Evolutionary conservation across 2,888 invertebrate species (phyloP).

Genomic region (Trichopoda pennipes): DNA sequence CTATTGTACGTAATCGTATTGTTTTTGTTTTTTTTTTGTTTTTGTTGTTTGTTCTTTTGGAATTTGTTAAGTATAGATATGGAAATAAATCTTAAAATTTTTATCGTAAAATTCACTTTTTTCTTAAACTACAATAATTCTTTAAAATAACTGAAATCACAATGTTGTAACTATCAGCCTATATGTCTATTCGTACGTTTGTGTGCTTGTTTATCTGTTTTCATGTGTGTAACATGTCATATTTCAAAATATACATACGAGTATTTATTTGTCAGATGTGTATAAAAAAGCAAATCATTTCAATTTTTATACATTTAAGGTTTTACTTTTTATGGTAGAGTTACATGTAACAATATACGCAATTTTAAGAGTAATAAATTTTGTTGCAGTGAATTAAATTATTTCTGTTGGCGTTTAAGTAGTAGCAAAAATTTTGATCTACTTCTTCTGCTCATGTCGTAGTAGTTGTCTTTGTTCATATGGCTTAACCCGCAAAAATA

Average conservation of each 20-base stretch:
- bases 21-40: constrained; percentile 7
- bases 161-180: constrained; percentile 51
- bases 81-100: constrained; percentile 66
- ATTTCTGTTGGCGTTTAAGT: constrained; percentile 58
- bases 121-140: constrained; percentile 69
- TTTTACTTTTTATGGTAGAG: constrained; percentile 19
- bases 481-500: neutral
- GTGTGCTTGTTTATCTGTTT: constrained; percentile 30
- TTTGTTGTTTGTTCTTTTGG: constrained; percentile 10
- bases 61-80: constrained; percentile 22
- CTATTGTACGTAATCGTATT: constrained; percentile 7
- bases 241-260: constrained; percentile 57
- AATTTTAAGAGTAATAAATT: constrained; percentile 48
- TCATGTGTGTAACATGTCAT: constrained; percentile 56
- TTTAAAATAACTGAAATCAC: constrained; percentile 55
- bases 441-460: constrained; percentile 48
- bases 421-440: constrained; percentile 55
- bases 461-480: constrained; percentile 5
- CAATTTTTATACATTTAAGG: neutral
- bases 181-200: neutral
- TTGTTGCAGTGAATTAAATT: constrained; percentile 48
- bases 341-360: constrained; percentile 29
- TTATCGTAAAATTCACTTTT: constrained; percentile 70
- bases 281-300: constrained; percentile 17
- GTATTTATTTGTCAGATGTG: constrained; percentile 55